Percentiles rank a stretch among this genome's conserved stretches.
phyloP scores from a whole-genome alignment of 2,797 vertebrate genomes.

The Valencia hispanica region DNA sequence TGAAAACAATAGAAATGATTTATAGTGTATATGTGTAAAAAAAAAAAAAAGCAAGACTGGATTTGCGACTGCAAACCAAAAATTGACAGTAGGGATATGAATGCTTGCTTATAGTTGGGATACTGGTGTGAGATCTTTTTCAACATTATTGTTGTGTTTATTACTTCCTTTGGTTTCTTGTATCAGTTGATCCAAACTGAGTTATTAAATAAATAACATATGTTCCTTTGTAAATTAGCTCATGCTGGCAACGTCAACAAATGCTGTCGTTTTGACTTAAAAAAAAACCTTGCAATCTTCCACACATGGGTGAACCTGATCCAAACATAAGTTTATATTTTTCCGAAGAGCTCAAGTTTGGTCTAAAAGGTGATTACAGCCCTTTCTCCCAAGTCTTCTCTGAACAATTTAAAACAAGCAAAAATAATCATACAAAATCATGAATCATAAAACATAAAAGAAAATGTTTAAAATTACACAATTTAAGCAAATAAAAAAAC shows the following conservation, averaged over 20 bases:
- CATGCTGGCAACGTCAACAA: background rate
- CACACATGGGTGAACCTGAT: background rate
- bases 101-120: background rate
- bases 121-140: background rate
- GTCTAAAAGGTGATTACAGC: background rate
- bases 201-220: background rate
- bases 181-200: background rate
- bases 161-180: background rate
- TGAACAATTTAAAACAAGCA: background rate
- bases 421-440: background rate
- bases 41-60: slow-evolving; percentile 29
- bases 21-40: slow-evolving; percentile 30
- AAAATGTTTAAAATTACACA: background rate
- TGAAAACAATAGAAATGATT: slow-evolving; percentile 54
- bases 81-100: background rate
- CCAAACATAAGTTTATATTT: background rate
- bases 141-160: background rate
- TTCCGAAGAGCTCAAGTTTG: background rate
- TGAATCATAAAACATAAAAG: background rate
- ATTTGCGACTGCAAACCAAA: slow-evolving; percentile 32
- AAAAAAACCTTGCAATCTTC: background rate
- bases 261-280: background rate
- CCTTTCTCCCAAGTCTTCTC: background rate
- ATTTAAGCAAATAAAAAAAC: background rate
- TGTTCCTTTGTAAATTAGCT: background rate